Base-by-base conservation (phyloP, 2,797 vertebrate genomes). In the Xenopus petersii region DNA sequence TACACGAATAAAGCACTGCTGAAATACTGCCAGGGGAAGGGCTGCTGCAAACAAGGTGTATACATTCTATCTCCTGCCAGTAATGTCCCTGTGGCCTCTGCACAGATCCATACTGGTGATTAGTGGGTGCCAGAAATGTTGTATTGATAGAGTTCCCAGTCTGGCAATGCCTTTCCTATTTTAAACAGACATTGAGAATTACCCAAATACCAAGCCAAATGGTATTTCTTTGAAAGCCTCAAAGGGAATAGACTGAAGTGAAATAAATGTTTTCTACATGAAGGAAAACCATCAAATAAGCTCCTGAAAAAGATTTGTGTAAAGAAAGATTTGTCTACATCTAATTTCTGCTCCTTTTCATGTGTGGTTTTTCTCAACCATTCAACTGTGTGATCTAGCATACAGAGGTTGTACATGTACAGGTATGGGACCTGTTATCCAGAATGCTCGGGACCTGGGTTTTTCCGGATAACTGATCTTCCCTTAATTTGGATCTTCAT, bases 1-100 rank as follows among this genome's bases (percentile, higher is more conserved):
- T 95, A 51, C 69, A 75, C 89, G 87, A 88, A 76, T 88, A 88
- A 88, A 83, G 82, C 84, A 83, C 86, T 88, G 85, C 86, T 91
- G 89, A 91, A 85, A 85, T 86, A 64, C 88, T 90, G 88, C 88
- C 83, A 84, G 84, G 81, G 83, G 84, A 85, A 76, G 76, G 82
- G 80, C 46, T 83, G 86, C 84, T 86, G 79, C 86, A 80, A 87
- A 88, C 81, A 91, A 91, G 89, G 87, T 90, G 77, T 85, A 84
- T 79, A 79, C 82, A 84, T 83, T 89, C 84, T 56, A 92, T 92
- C 84, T 81, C 88, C 88, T 90, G 86, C 87, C 86, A 87, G 76
- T 85, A 86, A 81, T 80, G 85, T 75, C 42, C 67, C 72, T 79
- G 81, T 92, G 92, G 91, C 89, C 87, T 85, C 82, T 68, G 83